Evolutionary conservation across 2,888 invertebrate species (phyloP).

Genomic region (Serrognathus titanus): DNA sequence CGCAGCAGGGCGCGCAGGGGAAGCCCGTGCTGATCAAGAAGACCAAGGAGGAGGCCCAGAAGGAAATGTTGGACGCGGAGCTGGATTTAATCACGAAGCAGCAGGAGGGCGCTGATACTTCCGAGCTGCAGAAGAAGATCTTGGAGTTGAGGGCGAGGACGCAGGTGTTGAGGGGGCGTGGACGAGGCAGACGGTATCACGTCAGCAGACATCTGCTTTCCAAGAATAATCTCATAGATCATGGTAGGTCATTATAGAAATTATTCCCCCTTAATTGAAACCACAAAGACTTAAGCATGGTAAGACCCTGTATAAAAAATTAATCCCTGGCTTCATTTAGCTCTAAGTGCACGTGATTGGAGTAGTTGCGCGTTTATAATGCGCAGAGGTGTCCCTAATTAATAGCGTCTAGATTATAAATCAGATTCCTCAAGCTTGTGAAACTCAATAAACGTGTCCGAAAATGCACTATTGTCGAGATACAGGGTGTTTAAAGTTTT

Average conservation of each 20-base stretch:
- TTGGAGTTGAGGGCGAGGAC: slow-evolving; percentile 63
- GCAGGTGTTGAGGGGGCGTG: slow-evolving; percentile 38
- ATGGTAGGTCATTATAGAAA: slow-evolving; percentile 1
- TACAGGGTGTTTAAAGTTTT: no score
- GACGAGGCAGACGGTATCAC: slow-evolving; percentile 42
- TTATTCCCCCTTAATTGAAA: no score
- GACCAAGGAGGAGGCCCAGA: slow-evolving; percentile 78
- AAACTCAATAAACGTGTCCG: no score
- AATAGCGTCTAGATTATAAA: no score
- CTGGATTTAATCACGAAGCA: slow-evolving; percentile 87
- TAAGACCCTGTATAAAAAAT: no score
- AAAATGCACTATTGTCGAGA: no score
- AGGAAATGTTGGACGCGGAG: slow-evolving; percentile 87
- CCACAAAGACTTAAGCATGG: no score
- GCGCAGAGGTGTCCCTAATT: no score
- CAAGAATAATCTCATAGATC: slow-evolving; percentile 44
- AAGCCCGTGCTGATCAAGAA: slow-evolving; percentile 52
- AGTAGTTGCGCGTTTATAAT: no score
- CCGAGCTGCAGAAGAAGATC: slow-evolving; percentile 74
- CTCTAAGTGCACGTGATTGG: no score
- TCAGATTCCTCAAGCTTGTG: no score
- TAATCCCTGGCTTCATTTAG: no score
- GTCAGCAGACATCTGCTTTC: slow-evolving; percentile 40
- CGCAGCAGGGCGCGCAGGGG: slow-evolving; percentile 32
- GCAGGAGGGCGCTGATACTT: slow-evolving; percentile 82